Conservation (phyloP, 23 tunicate genomes). For the Diplosoma virens region DNA sequence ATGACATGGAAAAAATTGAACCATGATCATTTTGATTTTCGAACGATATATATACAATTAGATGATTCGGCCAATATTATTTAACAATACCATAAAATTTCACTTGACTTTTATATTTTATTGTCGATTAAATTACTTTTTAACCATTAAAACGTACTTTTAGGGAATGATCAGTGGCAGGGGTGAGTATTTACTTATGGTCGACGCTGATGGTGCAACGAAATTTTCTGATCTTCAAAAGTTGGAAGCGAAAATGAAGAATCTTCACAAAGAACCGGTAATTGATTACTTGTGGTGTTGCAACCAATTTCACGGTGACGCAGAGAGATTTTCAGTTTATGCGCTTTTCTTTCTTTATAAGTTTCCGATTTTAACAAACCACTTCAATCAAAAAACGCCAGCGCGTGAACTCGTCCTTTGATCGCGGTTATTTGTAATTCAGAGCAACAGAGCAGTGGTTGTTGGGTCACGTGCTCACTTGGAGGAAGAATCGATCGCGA, state of each 20-base stretch:
- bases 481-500: constrained; percentile 85
- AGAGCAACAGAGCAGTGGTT: constrained; percentile 45
- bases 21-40: too few species aligned
- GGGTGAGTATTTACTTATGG: constrained; percentile 71
- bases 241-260: constrained; percentile 46
- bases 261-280: constrained; percentile 16
- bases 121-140: too few species aligned
- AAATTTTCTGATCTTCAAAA: constrained; percentile 74
- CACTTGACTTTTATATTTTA: background rate
- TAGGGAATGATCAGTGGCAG: constrained; percentile 90
- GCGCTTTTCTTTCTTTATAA: too few species aligned
- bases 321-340: too few species aligned
- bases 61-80: too few species aligned
- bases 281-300: too few species aligned
- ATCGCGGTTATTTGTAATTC: background rate
- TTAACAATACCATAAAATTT: too few species aligned
- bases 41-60: too few species aligned
- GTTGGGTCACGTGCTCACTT: constrained; percentile 97
- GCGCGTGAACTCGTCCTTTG: background rate
- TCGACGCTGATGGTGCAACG: constrained; percentile 94
- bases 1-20: too few species aligned
- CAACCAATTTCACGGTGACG: too few species aligned
- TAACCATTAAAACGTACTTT: background rate
- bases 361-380: too few species aligned
- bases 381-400: background rate